A percentile compares a stretch with the other conserved stretches of the same genome.
phyloP scores from a whole-genome alignment of 2,113 vertebrate genomes.

The Glaucomys volans region DNA sequence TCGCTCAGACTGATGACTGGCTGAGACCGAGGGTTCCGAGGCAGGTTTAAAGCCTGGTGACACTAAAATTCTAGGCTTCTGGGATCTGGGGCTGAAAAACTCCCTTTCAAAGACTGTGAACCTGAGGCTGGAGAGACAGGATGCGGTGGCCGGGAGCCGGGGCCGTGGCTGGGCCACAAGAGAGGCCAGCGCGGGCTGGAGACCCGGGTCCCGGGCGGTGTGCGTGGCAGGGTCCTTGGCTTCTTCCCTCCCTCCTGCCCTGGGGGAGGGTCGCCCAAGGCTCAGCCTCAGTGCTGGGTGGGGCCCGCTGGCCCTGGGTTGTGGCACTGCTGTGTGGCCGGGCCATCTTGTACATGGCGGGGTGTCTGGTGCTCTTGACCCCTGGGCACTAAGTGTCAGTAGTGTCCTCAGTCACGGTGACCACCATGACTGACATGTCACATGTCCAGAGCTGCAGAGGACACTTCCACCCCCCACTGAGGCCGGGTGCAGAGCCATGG shows the following conservation, averaged over 20 bases:
- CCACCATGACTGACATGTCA: background rate
- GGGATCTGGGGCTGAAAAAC: background rate
- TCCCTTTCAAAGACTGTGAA: background rate
- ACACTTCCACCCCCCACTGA: background rate
- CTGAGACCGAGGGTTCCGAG: background rate
- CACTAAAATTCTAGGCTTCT: background rate
- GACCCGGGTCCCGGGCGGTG: background rate
- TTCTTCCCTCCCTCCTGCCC: background rate
- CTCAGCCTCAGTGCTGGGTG: too few relatives aligned
- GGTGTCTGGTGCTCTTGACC: background rate
- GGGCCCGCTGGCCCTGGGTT: too few relatives aligned
- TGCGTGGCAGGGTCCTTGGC: background rate
- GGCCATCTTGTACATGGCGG: background rate
- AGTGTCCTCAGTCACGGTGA: background rate
- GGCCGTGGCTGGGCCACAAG: background rate
- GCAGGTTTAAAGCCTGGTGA: background rate
- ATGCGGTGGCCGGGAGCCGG: background rate
- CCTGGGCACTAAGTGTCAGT: background rate
- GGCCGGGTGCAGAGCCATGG: background rate
- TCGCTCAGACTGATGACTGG: background rate
- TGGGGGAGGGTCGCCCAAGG: too few relatives aligned
- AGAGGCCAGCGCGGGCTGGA: background rate
- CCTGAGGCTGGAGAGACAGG: too few relatives aligned
- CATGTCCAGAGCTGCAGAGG: background rate
- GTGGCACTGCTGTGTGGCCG: background rate